Evolutionary conservation across 2,888 invertebrate genomes (phyloP).

Genomic region (Cephonodes hylas): DNA sequence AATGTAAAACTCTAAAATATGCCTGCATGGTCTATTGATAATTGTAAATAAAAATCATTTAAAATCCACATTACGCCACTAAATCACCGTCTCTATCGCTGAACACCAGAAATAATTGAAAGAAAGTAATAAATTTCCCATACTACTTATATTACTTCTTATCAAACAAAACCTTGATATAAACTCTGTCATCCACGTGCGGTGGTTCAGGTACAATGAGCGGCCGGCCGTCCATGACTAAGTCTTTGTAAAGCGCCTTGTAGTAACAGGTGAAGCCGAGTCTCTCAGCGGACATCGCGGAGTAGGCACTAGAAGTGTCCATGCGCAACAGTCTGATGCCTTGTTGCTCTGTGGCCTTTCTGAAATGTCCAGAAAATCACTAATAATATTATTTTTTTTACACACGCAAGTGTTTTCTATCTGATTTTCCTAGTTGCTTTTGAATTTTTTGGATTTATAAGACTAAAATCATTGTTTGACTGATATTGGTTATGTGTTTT

Average conservation of each 20-base stretch:
- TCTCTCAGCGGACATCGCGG: constrained; percentile 86
- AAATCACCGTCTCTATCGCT: neutral
- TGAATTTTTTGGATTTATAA: too few species aligned
- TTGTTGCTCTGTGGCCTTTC: constrained; percentile 77
- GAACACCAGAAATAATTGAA: neutral
- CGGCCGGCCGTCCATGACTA: constrained; percentile 81
- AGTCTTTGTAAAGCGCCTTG: constrained; percentile 83
- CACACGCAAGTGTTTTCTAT: too few species aligned
- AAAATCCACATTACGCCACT: too few species aligned
- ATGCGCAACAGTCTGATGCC: constrained; percentile 83
- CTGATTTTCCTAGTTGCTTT: too few species aligned
- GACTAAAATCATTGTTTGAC: too few species aligned
- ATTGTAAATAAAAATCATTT: too few species aligned
- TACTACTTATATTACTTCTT: neutral
- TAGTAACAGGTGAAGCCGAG: constrained; percentile 86
- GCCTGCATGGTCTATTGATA: too few species aligned
- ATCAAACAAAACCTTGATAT: constrained; percentile 68
- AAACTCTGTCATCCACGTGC: constrained; percentile 81
- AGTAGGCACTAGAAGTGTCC: constrained; percentile 88
- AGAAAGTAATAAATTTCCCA: neutral
- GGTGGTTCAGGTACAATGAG: constrained; percentile 84
- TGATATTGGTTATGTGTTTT: too few species aligned
- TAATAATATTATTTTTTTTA: neutral
- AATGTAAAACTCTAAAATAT: too few species aligned
- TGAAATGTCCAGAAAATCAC: constrained; percentile 50